phyloP scores from a whole-genome alignment of 2,113 vertebrate genomes.

The Elaphurus davidianus region DNA sequence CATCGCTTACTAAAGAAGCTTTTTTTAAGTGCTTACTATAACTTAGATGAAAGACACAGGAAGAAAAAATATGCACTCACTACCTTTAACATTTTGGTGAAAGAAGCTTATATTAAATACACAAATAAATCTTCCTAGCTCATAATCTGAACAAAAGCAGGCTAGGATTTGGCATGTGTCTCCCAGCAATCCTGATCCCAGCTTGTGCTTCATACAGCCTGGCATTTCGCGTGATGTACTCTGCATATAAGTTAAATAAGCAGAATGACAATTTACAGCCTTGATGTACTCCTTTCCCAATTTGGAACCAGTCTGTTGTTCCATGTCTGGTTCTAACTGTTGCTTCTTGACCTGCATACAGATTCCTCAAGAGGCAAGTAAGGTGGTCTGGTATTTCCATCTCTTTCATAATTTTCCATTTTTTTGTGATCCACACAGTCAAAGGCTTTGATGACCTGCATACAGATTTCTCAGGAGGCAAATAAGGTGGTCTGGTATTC shows the following conservation, averaged over 20 bases:
- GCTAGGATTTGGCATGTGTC: not conserved
- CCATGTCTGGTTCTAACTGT: not conserved
- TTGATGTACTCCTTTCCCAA: not conserved
- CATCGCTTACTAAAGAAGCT: not conserved
- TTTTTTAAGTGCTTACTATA: not conserved
- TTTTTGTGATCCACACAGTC: not conserved
- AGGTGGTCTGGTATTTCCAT: not conserved
- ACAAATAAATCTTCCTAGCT: not conserved
- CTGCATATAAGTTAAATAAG: not conserved
- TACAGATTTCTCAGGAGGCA: too few relatives aligned
- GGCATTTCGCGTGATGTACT: not conserved
- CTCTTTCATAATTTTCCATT: not conserved
- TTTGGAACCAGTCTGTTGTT: not conserved
- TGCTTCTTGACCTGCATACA: not conserved
- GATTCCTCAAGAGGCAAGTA: not conserved
- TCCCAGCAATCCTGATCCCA: not conserved
- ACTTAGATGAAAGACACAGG: not conserved
- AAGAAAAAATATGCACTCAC: not conserved
- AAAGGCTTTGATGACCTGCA: not conserved
- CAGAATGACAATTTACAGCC: not conserved
- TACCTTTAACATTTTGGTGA: not conserved
- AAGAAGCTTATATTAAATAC: not conserved
- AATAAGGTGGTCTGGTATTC: too few relatives aligned
- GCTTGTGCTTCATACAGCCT: not conserved
- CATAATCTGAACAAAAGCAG: not conserved